These are phyloP conservation scores for Dysidea cf. avara DNA, from an alignment of 37 sponge, comb jelly and placozoan species.

Conservation along the genomic window DNA sequence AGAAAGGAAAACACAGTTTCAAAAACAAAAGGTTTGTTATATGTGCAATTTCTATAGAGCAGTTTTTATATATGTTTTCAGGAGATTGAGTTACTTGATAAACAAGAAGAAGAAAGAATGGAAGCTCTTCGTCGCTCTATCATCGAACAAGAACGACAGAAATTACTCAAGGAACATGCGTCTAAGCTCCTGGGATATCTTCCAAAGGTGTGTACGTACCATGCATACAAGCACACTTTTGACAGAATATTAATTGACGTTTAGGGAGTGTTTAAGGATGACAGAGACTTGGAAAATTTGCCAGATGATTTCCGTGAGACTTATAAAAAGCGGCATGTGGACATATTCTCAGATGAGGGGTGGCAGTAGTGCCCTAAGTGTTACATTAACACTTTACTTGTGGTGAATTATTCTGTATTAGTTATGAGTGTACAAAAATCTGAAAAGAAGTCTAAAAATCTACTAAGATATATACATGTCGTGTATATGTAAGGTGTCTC, in stretches of 20 bases:
- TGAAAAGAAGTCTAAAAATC: too few relatives aligned
- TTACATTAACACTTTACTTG: too few relatives aligned
- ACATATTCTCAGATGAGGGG: slow-evolving; percentile 66
- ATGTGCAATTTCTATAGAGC: slow-evolving; percentile 6
- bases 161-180: slow-evolving; percentile 89
- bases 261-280: slow-evolving; percentile 84
- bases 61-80: background rate
- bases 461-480: too few relatives aligned
- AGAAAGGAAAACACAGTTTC: slow-evolving; percentile 71
- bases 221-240: background rate
- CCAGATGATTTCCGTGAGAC: slow-evolving; percentile 69
- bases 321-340: slow-evolving; percentile 66
- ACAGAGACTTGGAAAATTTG: slow-evolving; percentile 67
- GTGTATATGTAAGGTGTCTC: too few relatives aligned
- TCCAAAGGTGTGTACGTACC: slow-evolving; percentile 69
- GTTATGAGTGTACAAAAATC: too few relatives aligned
- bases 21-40: slow-evolving; percentile 64
- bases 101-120: slow-evolving; percentile 66
- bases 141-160: slow-evolving; percentile 96
- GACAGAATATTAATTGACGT: background rate
- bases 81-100: slow-evolving; percentile 77
- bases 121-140: slow-evolving; percentile 60
- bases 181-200: slow-evolving; percentile 88
- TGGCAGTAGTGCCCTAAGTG: too few relatives aligned
- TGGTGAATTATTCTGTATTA: too few relatives aligned